A percentile compares a stretch with the other conserved stretches of the same genome.
phyloP scores from a whole-genome alignment of 2,888 invertebrate species.

The Nasonia oneida region DNA sequence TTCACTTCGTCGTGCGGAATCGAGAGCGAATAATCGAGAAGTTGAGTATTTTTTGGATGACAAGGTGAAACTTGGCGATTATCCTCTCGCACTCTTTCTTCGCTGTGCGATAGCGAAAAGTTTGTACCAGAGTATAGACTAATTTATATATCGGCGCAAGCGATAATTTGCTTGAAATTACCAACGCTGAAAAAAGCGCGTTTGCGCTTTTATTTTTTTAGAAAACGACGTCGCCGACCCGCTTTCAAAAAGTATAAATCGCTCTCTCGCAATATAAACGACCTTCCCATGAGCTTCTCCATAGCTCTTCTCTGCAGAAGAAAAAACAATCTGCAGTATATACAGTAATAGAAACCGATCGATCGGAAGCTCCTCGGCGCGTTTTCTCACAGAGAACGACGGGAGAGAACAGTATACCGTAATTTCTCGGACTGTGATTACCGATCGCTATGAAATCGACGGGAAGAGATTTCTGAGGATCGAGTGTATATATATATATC shows the following conservation, averaged over 20 bases:
- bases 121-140: neutral
- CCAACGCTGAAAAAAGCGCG: neutral
- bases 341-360: neutral
- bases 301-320: neutral
- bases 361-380: conserved; percentile 1
- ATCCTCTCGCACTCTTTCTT: neutral
- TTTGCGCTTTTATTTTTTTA: neutral
- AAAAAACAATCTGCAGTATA: neutral
- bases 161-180: neutral
- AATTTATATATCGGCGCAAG: neutral
- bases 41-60: neutral
- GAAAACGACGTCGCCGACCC: conserved; percentile 11
- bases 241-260: conserved; percentile 35
- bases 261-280: neutral
- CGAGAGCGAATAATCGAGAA: conserved; percentile 35
- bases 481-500: neutral
- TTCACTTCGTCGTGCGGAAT: conserved; percentile 20
- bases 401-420: conserved; percentile 43
- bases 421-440: conserved; percentile 57
- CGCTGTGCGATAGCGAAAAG: neutral
- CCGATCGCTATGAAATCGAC: conserved; percentile 42
- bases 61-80: neutral
- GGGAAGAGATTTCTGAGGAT: conserved; percentile 32
- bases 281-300: neutral
- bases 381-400: conserved; percentile 47